Evolutionary conservation across 2,797 vertebrate genomes (phyloP).

Genomic region (Molossus molossus): DNA sequence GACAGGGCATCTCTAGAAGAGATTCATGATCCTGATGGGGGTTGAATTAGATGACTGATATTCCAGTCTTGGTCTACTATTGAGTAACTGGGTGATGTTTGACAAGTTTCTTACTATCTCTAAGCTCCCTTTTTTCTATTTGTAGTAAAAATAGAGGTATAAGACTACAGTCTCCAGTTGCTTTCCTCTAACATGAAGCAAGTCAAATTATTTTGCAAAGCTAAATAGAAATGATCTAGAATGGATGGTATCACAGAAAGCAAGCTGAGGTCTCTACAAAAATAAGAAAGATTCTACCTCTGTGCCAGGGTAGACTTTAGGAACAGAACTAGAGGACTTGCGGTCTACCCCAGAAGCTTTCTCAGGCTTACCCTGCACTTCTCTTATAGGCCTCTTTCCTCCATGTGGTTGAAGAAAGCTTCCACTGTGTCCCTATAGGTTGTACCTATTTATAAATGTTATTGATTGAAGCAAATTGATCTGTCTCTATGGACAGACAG

Average conservation of each 20-base stretch:
- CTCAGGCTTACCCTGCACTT: neutral
- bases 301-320: neutral
- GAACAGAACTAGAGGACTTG: neutral
- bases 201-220: slow-evolving; percentile 12
- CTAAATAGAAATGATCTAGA: slow-evolving; percentile 51
- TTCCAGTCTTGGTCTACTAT: neutral
- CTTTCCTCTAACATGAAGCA: neutral
- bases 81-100: neutral
- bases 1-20: neutral
- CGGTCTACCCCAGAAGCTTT: neutral
- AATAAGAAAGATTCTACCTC: neutral
- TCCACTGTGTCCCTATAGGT: neutral
- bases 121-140: neutral
- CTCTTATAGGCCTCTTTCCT: neutral
- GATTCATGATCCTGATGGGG: neutral
- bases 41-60: neutral
- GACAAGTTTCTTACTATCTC: neutral
- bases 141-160: neutral
- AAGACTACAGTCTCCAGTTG: neutral
- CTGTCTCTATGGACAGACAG: slow-evolving; percentile 91
- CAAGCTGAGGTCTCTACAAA: slow-evolving; percentile 14
- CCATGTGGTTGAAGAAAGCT: neutral
- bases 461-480: slow-evolving; percentile 67
- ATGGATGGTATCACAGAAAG: neutral
- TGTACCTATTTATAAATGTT: neutral